Evolutionary conservation across 2,797 vertebrate species (phyloP).

Genomic region (Chaunax sp.): DNA sequence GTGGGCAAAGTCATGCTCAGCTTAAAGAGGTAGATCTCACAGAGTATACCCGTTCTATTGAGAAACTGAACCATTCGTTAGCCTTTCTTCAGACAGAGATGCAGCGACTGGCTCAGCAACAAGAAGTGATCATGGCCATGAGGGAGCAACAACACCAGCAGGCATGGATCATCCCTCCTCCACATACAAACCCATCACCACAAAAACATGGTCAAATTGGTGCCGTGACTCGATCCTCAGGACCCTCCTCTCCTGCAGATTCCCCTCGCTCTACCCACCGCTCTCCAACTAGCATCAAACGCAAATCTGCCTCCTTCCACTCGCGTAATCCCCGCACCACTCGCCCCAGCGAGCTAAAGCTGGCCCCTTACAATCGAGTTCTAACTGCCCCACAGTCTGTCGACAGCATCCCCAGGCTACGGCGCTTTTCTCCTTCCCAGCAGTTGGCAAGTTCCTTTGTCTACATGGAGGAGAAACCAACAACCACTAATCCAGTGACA

Average conservation of each 20-base stretch:
- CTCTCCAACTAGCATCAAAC: slow-evolving; percentile 90
- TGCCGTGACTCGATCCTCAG: slow-evolving; percentile 85
- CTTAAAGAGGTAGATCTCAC: slow-evolving; percentile 88
- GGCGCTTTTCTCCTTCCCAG: slow-evolving; percentile 95
- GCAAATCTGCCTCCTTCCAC: slow-evolving; percentile 91
- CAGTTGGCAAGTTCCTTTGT: slow-evolving; percentile 90
- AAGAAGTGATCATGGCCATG: slow-evolving; percentile 98
- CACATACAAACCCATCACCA: slow-evolving; percentile 89
- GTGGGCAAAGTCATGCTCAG: slow-evolving; percentile 64
- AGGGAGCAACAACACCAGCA: slow-evolving; percentile 90
- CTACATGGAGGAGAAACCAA: slow-evolving; percentile 89
- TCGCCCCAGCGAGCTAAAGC: slow-evolving; percentile 94
- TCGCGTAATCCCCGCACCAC: slow-evolving; percentile 89
- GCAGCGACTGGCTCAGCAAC: slow-evolving; percentile 96
- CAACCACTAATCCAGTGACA: slow-evolving; percentile 62
- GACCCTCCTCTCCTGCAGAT: slow-evolving; percentile 88
- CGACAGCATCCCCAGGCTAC: slow-evolving; percentile 94
- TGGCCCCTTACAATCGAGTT: slow-evolving; percentile 93
- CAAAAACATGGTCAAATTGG: slow-evolving; percentile 83
- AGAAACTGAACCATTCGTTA: slow-evolving; percentile 94
- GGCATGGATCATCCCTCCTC: slow-evolving; percentile 91
- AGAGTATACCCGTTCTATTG: slow-evolving; percentile 96
- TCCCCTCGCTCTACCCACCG: slow-evolving; percentile 88
- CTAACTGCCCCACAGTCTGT: slow-evolving; percentile 94
- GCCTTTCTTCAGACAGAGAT: slow-evolving; percentile 96